phyloP scores from a whole-genome alignment of 1,140 invertebrate genomes.

The Holotrichia oblita region DNA sequence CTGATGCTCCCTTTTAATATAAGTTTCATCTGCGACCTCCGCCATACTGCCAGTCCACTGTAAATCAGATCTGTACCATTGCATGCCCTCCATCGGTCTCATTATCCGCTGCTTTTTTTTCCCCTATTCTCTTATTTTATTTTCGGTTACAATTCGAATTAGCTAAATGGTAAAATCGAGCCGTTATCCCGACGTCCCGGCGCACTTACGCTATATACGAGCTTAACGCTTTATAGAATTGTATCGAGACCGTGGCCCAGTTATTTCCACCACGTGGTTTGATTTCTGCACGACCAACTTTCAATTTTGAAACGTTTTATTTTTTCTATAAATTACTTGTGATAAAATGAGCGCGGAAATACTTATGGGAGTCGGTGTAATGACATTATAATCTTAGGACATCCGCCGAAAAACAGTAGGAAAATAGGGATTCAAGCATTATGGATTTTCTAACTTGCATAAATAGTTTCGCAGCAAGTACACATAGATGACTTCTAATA shows the following conservation, averaged over 20 bases:
- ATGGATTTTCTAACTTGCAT: too few species aligned
- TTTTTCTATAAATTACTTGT: not conserved
- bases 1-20: conserved; percentile 56
- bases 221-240: conserved; percentile 14
- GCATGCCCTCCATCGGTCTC: conserved; percentile 35
- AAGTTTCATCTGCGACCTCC: conserved; percentile 45
- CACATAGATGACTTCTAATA: too few species aligned
- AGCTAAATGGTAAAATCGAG: not conserved
- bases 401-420: too few species aligned
- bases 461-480: too few species aligned
- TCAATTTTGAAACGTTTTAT: conserved; percentile 17
- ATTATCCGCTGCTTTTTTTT: conserved; percentile 24
- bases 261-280: conserved; percentile 27
- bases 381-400: too few species aligned
- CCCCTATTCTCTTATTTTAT: not conserved
- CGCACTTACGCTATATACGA: not conserved
- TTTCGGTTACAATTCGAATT: not conserved
- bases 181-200: not conserved
- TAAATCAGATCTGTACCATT: conserved; percentile 40
- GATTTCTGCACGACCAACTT: conserved; percentile 17
- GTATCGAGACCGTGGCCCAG: conserved; percentile 10
- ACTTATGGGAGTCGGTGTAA: too few species aligned
- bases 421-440: too few species aligned
- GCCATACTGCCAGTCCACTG: conserved; percentile 41
- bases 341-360: too few species aligned